Evolutionary conservation across 2,113 vertebrate genomes (phyloP).

Genomic region (Notiomystis cincta): DNA sequence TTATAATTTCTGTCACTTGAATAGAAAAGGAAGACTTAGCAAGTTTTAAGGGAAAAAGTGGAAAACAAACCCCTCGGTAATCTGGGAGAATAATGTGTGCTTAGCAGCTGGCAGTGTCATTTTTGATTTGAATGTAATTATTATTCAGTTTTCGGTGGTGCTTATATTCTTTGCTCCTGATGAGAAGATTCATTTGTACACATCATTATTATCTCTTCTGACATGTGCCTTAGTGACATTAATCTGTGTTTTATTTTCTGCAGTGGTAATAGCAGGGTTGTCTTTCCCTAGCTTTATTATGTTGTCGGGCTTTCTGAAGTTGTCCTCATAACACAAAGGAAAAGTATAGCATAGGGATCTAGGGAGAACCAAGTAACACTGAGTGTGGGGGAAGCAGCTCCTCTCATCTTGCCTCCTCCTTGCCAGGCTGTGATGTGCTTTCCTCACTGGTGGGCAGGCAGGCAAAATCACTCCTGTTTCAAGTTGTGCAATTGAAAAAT

Average conservation of each 20-base stretch:
- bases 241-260: slow-evolving; percentile 76
- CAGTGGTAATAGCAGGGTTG: slow-evolving; percentile 71
- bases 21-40: slow-evolving; percentile 65
- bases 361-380: slow-evolving; percentile 27
- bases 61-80: slow-evolving; percentile 71
- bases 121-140: slow-evolving; percentile 75
- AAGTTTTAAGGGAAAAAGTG: slow-evolving; percentile 62
- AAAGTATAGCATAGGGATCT: slow-evolving; percentile 43
- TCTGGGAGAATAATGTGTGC: slow-evolving; percentile 51
- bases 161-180: slow-evolving; percentile 67
- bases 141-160: slow-evolving; percentile 62
- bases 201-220: slow-evolving; percentile 74
- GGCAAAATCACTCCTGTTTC: background rate
- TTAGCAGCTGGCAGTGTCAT: slow-evolving; percentile 71
- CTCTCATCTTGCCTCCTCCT: slow-evolving; percentile 26
- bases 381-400: slow-evolving; percentile 21
- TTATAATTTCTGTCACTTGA: slow-evolving; percentile 74
- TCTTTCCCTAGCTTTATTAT: slow-evolving; percentile 71
- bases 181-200: slow-evolving; percentile 69
- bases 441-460: background rate
- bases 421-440: slow-evolving; percentile 20
- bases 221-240: slow-evolving; percentile 69
- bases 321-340: slow-evolving; percentile 60
- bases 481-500: background rate
- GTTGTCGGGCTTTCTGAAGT: slow-evolving; percentile 60